Base-by-base conservation (phyloP, 2,113 vertebrate species). In the Baryphthengus martii region DNA sequence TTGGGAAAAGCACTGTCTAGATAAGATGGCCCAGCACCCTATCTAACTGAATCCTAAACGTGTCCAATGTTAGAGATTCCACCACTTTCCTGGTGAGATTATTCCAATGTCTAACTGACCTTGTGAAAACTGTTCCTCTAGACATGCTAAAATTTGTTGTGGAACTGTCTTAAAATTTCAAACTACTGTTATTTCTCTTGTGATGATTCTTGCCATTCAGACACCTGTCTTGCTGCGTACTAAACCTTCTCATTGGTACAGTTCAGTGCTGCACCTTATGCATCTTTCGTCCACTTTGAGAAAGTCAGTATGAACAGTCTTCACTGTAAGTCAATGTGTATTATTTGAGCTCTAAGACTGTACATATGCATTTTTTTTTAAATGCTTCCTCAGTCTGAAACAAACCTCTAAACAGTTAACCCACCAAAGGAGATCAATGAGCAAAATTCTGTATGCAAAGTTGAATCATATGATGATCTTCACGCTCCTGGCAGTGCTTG, bases 351-450 rank as follows among this genome's bases (percentile, higher is more conserved):
- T 88, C 65, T 45, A 50, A 39, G 33, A 29, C 37, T 90, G 76
- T 78, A 17, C 85, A 78, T 49, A 10, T 37, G 85, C 70, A 62
- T 92, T 90, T 90, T 94, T 94, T 65, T 6, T 5, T 40, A 87
- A 74, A 71, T 33, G 40, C 42, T 86, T 88, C 75, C 31, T 55
- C 88, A 84, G 93, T 85, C 93, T 40, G 85, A 95, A 97, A 94
- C 87, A 93, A 80, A 96, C 94, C 93, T 95, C 75, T 52, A 61
- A 91, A 33, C 75, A 65, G 40, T 91, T 96, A 93, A 96, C 96
- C 93, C 95, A 96, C 95, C 95, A 96, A 91, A 91, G 95, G 74
- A 97, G 97, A 96, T 97, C 95, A 97, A 72, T 96, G 91, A 85
- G 72, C 40, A 81, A 90, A 85, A 49, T 92, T 90, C 72, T 93